Conservation (phyloP, 2,113 vertebrate species). For the Siniperca chuatsi region DNA sequence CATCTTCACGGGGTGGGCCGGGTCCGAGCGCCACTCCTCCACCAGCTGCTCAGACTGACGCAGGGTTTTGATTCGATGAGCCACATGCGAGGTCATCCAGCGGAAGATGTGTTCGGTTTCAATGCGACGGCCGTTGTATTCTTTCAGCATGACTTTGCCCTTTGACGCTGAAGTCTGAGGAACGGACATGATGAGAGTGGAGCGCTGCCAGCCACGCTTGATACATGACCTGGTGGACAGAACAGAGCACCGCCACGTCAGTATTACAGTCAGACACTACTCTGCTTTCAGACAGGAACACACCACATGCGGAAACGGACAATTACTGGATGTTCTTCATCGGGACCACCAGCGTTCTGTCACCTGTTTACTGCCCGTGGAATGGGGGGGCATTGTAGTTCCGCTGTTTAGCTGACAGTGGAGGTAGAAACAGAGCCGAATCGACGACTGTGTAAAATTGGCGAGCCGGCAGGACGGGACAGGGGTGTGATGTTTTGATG, state of each 20-base stretch:
- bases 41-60: slow-evolving; percentile 86
- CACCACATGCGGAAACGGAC: too few relatives aligned
- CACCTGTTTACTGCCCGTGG: not conserved
- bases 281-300: not conserved
- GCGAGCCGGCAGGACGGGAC: too few relatives aligned
- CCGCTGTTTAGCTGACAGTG: too few relatives aligned
- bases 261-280: not conserved
- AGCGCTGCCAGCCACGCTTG: slow-evolving; percentile 94
- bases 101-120: slow-evolving; percentile 96
- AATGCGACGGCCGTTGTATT: slow-evolving; percentile 89
- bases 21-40: slow-evolving; percentile 93
- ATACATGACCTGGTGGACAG: slow-evolving; percentile 89
- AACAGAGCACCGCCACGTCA: not conserved
- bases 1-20: slow-evolving; percentile 91
- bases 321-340: too few relatives aligned
- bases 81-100: slow-evolving; percentile 96
- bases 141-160: slow-evolving; percentile 97
- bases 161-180: slow-evolving; percentile 97
- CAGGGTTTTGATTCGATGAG: slow-evolving; percentile 94
- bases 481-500: too few relatives aligned
- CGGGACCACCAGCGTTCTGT: not conserved
- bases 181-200: slow-evolving; percentile 97
- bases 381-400: too few relatives aligned
- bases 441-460: too few relatives aligned
- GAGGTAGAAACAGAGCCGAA: too few relatives aligned